These are phyloP conservation scores for Thalassarche chlororhynchos DNA, from an alignment of 2,113 vertebrate genomes.

Conservation along the genomic window DNA sequence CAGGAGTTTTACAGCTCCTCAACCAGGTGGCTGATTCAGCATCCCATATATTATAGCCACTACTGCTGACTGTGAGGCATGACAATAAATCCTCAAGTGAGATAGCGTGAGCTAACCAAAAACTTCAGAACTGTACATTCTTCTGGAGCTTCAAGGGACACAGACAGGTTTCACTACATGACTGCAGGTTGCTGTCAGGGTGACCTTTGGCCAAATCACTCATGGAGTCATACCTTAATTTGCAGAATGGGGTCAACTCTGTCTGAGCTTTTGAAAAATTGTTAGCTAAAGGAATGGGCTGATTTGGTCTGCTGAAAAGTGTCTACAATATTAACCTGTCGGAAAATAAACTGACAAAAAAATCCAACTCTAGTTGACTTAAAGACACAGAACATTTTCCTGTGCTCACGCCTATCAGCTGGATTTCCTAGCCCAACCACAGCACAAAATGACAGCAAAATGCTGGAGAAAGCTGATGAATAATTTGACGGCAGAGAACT, in stretches of 20 bases:
- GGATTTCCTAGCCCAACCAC: background rate
- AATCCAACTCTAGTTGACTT: background rate
- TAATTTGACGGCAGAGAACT: background rate
- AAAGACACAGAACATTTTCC: background rate
- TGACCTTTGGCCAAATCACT: background rate
- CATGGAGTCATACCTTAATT: background rate
- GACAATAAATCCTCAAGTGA: conserved; percentile 30
- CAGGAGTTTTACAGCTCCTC: conserved; percentile 10
- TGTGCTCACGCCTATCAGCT: background rate
- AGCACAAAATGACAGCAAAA: background rate
- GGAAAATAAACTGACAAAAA: background rate
- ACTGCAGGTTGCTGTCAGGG: background rate
- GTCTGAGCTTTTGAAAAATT: background rate
- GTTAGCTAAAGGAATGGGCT: background rate
- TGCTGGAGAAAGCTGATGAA: background rate
- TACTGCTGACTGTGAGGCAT: background rate
- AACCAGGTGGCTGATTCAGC: conserved; percentile 43
- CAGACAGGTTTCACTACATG: background rate
- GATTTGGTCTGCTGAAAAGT: background rate
- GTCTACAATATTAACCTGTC: background rate
- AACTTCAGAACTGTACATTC: background rate
- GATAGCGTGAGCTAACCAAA: background rate
- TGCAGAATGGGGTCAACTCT: background rate
- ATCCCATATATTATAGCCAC: conserved; percentile 17
- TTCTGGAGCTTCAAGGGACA: background rate